Percentiles rank a stretch among this genome's conserved stretches.
Conservation (phyloP, 2,113 vertebrate genomes). For the Chelonoidis abingdonii region DNA sequence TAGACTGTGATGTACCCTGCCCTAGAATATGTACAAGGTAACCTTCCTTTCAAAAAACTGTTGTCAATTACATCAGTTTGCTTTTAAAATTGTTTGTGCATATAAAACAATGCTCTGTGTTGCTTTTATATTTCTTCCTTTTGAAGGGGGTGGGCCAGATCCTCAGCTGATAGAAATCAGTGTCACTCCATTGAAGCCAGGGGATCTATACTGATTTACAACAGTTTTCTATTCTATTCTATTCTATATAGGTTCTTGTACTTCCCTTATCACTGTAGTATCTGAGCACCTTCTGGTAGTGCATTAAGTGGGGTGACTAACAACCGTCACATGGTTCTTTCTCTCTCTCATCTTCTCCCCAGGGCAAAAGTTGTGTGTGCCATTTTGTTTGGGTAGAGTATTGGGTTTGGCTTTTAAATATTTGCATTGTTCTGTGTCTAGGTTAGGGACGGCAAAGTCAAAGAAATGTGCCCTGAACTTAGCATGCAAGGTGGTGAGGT, state of each 20-base stretch:
- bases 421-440: not conserved
- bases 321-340: not conserved
- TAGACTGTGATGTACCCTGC: not conserved
- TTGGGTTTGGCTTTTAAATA: not conserved
- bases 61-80: not conserved
- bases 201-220: not conserved
- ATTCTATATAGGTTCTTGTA: rapidly evolving
- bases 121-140: not conserved
- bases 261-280: rapidly evolving
- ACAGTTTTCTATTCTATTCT: not conserved
- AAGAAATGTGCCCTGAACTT: not conserved
- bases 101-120: not conserved
- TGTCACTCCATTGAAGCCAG: not conserved
- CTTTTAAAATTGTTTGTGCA: not conserved
- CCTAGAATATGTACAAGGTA: not conserved
- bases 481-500: not conserved
- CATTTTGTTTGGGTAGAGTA: not conserved
- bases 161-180: not conserved
- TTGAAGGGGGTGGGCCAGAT: not conserved
- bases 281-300: not conserved
- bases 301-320: not conserved
- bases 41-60: not conserved
- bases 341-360: not conserved
- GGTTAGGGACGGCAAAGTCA: not conserved
- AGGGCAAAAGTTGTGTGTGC: not conserved